Conservation (phyloP, 2,113 vertebrate species). For the Syrmaticus mikado region DNA sequence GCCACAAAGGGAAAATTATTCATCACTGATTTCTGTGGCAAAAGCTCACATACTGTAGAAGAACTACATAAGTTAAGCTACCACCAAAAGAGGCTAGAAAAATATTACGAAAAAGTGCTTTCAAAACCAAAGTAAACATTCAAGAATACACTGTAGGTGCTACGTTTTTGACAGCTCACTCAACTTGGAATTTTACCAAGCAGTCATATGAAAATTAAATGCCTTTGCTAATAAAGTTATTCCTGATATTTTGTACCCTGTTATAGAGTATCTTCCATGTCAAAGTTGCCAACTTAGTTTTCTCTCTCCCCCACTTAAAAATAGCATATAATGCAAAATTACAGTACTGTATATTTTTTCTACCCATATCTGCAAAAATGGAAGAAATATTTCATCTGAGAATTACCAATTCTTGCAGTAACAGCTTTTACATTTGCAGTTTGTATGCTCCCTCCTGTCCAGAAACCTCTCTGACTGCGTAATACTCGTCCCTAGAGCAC, state of each 20-base stretch:
- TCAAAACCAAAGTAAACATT: slow-evolving; percentile 68
- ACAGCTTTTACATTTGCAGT: slow-evolving; percentile 20
- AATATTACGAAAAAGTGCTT: slow-evolving; percentile 74
- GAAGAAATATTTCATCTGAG: slow-evolving; percentile 49
- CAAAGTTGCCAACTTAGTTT: slow-evolving; percentile 36
- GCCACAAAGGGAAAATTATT: slow-evolving; percentile 43
- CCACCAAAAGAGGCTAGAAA: slow-evolving; percentile 66
- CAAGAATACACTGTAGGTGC: slow-evolving; percentile 59
- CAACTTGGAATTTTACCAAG: slow-evolving; percentile 44
- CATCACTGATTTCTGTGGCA: slow-evolving; percentile 33
- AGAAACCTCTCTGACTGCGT: slow-evolving; percentile 52
- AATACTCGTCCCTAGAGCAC: slow-evolving; percentile 56
- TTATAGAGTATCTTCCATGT: slow-evolving; percentile 45
- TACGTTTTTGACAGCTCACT: slow-evolving; percentile 34
- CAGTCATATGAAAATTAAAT: not conserved
- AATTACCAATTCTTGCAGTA: slow-evolving; percentile 54
- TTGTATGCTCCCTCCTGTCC: slow-evolving; percentile 20
- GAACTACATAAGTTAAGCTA: slow-evolving; percentile 56
- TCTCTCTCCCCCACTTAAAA: slow-evolving; percentile 61
- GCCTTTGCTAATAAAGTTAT: slow-evolving; percentile 65
- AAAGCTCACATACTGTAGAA: slow-evolving; percentile 53
- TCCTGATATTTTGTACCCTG: slow-evolving; percentile 74
- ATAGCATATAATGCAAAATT: slow-evolving; percentile 57
- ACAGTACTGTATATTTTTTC: slow-evolving; percentile 60
- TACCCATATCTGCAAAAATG: slow-evolving; percentile 62